A percentile compares a stretch with the other conserved stretches of the same genome.
phyloP scores from a whole-genome alignment of 1,140 invertebrate species.

The Kradibia gibbosae region DNA sequence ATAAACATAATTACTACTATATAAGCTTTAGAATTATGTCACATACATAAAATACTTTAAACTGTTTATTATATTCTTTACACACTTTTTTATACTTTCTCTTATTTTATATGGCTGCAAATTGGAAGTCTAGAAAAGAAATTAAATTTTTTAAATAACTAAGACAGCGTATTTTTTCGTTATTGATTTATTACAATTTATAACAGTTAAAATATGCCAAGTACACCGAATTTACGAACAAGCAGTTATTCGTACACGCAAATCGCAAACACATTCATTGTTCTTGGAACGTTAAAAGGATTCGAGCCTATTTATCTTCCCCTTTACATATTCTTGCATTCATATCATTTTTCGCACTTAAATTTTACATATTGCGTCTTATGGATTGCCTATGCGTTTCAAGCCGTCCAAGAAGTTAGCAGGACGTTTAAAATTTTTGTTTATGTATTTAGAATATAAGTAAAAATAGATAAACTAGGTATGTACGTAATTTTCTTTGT shows the following conservation, averaged over 20 bases:
- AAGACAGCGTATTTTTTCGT: constrained; percentile 29
- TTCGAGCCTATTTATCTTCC: constrained; percentile 1
- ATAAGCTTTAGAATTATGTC: constrained; percentile 14
- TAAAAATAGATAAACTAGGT: constrained; percentile 53
- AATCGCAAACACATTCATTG: constrained; percentile 47
- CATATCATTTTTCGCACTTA: constrained; percentile 26
- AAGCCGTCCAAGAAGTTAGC: constrained; percentile 53
- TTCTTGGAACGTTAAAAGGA: constrained; percentile 23
- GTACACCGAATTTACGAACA: constrained; percentile 58
- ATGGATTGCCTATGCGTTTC: constrained; percentile 13
- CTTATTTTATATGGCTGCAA: background rate
- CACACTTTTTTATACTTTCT: background rate
- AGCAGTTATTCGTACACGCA: constrained; percentile 53
- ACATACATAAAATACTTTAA: constrained; percentile 3
- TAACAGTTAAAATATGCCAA: constrained; percentile 60
- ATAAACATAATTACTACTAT: constrained; percentile 23
- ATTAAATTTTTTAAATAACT: constrained; percentile 1
- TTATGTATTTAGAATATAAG: constrained; percentile 45
- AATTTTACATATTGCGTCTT: constrained; percentile 36
- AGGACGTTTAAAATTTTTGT: constrained; percentile 50
- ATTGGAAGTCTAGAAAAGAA: background rate
- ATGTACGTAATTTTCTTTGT: constrained; percentile 9
- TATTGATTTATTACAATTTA: constrained; percentile 59
- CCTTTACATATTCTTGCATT: constrained; percentile 11
- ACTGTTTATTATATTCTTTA: constrained; percentile 2